Conservation (phyloP, 2,888 invertebrate species). For the Pemphredon lugubris region DNA sequence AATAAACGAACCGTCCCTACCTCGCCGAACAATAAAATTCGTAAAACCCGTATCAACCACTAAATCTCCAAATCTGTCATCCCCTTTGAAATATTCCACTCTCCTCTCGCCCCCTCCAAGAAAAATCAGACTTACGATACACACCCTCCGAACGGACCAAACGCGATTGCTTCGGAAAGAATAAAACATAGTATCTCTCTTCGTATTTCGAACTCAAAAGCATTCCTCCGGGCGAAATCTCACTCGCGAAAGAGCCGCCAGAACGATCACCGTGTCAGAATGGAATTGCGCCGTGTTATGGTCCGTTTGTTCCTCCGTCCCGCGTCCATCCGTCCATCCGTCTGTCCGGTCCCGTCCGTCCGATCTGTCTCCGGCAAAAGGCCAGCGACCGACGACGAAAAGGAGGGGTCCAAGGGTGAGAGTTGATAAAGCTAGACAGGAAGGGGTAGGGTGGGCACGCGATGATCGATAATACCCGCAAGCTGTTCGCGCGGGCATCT, state of each 20-base stretch:
- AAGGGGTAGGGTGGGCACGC: constrained; percentile 17
- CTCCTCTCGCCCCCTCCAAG: neutral
- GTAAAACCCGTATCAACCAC: too few species aligned
- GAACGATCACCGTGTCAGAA: too few species aligned
- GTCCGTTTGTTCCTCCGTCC: too few species aligned
- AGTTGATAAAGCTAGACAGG: constrained; percentile 25
- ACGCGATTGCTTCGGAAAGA: neutral
- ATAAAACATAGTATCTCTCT: neutral
- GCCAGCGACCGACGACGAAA: neutral
- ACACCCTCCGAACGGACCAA: neutral
- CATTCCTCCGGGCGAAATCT: neutral
- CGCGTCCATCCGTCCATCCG: too few species aligned
- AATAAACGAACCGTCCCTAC: too few species aligned
- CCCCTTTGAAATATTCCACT: too few species aligned
- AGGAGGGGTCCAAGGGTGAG: neutral
- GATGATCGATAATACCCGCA: constrained; percentile 48
- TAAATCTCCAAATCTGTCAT: too few species aligned
- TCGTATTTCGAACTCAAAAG: neutral
- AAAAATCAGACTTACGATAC: neutral
- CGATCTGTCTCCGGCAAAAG: too few species aligned
- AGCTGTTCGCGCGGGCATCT: constrained; percentile 24
- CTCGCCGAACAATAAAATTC: too few species aligned
- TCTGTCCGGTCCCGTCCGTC: too few species aligned
- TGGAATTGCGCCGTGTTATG: too few species aligned
- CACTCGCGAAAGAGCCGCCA: too few species aligned